Percentiles rank a stretch among this genome's conserved stretches.
Conservation (phyloP, 2,888 invertebrate species). For the Meiosimyza platycephala region DNA sequence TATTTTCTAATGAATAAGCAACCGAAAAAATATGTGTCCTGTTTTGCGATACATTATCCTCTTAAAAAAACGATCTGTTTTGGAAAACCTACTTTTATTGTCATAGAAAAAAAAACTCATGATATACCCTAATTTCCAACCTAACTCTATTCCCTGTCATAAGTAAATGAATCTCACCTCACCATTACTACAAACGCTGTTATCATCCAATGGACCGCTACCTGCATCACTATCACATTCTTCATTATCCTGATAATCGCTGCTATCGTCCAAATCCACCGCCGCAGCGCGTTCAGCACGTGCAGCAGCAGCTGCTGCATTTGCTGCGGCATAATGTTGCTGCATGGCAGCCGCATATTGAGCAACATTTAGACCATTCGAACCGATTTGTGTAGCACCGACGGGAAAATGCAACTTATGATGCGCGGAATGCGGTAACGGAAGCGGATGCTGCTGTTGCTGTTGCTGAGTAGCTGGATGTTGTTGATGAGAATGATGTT, state of each 20-base stretch:
- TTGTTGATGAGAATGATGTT: conserved; percentile 40
- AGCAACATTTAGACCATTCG: conserved; percentile 60
- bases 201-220: conserved; percentile 60
- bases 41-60: too few relatives aligned
- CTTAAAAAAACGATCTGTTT: too few relatives aligned
- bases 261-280: conserved; percentile 61
- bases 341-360: conserved; percentile 64
- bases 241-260: conserved; percentile 63
- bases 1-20: too few relatives aligned
- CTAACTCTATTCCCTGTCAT: conserved; percentile 30
- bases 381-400: conserved; percentile 55
- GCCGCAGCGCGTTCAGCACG: conserved; percentile 55
- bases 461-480: conserved; percentile 36
- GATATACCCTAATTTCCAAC: too few relatives aligned
- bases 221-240: conserved; percentile 63
- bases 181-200: conserved; percentile 67
- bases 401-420: conserved; percentile 60
- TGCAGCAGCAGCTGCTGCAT: conserved; percentile 58
- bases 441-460: conserved; percentile 27
- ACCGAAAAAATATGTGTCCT: too few relatives aligned
- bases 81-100: too few relatives aligned
- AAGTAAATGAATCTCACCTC: conserved; percentile 62
- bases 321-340: conserved; percentile 60
- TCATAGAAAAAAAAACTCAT: too few relatives aligned
- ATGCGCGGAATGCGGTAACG: conserved; percentile 41